Evolutionary conservation across 2,888 invertebrate species (phyloP).

Genomic region (Galeopsomyia nigrocyanea): DNA sequence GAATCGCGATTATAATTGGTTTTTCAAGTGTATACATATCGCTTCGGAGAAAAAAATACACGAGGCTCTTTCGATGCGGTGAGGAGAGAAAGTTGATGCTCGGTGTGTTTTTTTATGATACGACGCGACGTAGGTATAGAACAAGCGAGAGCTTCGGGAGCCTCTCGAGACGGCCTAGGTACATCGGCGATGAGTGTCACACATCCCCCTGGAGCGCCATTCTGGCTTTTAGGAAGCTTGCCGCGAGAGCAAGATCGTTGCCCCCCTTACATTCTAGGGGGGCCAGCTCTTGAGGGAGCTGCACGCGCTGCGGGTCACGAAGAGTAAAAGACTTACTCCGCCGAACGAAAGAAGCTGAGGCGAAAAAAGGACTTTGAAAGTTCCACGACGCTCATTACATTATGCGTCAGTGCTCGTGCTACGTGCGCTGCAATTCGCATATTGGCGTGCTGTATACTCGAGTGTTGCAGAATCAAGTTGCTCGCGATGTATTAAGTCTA

Average conservation of each 20-base stretch:
- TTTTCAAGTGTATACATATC: no score
- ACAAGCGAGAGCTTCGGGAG: no score
- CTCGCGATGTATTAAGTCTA: no score
- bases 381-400: conserved; percentile 10
- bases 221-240: conserved; percentile 17
- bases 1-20: no score
- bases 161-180: conserved; percentile 50
- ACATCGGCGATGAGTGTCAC: conserved; percentile 18
- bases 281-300: neutral
- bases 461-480: no score
- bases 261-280: neutral
- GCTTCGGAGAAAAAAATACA: no score
- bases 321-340: no score
- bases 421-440: no score
- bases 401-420: neutral
- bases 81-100: neutral
- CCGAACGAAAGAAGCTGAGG: neutral
- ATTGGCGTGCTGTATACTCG: no score
- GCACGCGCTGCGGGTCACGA: neutral
- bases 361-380: conserved; percentile 5
- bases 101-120: conserved; percentile 45
- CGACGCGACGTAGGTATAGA: no score
- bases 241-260: conserved; percentile 15
- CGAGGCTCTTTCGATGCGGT: neutral
- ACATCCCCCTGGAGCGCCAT: conserved; percentile 7